A percentile compares a stretch with the other conserved stretches of the same genome.
These are phyloP conservation scores for Pantherophis alleghaniensis DNA, from an alignment of 2,797 vertebrate species.

Conservation along the genomic window DNA sequence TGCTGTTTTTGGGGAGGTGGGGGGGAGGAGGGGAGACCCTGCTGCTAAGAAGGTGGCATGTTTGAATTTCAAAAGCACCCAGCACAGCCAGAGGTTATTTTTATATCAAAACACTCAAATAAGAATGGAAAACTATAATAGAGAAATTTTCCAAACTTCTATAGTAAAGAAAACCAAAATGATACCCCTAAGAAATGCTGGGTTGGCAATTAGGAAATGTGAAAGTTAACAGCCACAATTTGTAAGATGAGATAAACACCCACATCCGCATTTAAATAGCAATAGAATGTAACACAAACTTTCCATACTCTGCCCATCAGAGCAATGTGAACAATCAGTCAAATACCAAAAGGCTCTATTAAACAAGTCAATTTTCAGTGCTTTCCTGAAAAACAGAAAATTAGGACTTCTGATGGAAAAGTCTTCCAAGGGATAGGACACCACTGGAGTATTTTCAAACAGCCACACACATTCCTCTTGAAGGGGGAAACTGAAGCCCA, in stretches of 20 bases:
- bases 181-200: conserved; percentile 40
- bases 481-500: background rate
- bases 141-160: conserved; percentile 21
- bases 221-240: background rate
- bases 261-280: background rate
- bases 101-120: conserved; percentile 55
- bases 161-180: conserved; percentile 36
- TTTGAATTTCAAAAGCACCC: conserved; percentile 57
- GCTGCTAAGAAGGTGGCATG: conserved; percentile 55
- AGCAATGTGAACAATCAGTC: background rate
- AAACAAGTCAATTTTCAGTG: background rate
- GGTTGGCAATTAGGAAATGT: conserved; percentile 43
- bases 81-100: conserved; percentile 53
- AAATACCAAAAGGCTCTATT: background rate
- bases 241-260: background rate
- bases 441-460: background rate
- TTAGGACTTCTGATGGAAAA: background rate
- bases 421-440: background rate
- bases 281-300: background rate
- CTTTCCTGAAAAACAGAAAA: background rate
- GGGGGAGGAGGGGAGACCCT: conserved; percentile 32
- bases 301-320: background rate
- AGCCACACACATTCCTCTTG: background rate
- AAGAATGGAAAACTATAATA: conserved; percentile 42
- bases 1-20: conserved; percentile 45